These are phyloP conservation scores for Sycophaga agraensis DNA, from an alignment of 1,140 invertebrate genomes.

Conservation along the genomic window DNA sequence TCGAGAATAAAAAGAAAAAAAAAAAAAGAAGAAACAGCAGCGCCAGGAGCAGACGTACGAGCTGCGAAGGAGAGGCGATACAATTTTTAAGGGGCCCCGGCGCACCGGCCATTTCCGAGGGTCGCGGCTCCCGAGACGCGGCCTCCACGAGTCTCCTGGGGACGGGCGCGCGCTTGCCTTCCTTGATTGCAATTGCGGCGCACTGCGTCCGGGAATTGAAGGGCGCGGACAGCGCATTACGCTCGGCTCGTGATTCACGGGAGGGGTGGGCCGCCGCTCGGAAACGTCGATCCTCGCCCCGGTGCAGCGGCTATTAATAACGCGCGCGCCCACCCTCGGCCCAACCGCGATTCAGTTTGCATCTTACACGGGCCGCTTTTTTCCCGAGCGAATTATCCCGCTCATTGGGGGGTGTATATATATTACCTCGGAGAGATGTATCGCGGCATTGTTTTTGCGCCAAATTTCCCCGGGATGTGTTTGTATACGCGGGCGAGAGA, in stretches of 20 bases:
- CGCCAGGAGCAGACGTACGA: too few relatives aligned
- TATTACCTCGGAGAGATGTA: too few relatives aligned
- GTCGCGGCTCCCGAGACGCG: constrained; percentile 10
- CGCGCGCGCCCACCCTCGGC: background rate
- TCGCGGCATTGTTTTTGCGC: too few relatives aligned
- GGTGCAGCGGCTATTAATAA: constrained; percentile 15
- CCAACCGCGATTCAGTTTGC: too few relatives aligned
- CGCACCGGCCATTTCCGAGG: constrained; percentile 39
- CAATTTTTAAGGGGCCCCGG: constrained; percentile 16
- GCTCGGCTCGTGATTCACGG: constrained; percentile 25
- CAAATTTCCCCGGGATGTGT: too few relatives aligned
- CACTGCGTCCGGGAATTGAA: constrained; percentile 39
- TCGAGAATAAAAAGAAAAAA: too few relatives aligned
- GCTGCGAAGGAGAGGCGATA: constrained; percentile 27
- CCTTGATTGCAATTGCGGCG: constrained; percentile 37
- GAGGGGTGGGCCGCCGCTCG: background rate
- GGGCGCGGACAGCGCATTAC: constrained; percentile 39
- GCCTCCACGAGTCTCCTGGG: constrained; percentile 2
- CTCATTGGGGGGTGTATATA: too few relatives aligned
- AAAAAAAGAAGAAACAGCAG: background rate
- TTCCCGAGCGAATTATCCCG: too few relatives aligned
- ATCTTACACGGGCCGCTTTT: too few relatives aligned
- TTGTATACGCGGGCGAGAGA: too few relatives aligned
- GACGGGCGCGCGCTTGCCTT: constrained; percentile 25
- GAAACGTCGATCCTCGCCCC: background rate